Evolutionary conservation across 2,888 invertebrate genomes (phyloP).

Genomic region (Drosophila limbata): DNA sequence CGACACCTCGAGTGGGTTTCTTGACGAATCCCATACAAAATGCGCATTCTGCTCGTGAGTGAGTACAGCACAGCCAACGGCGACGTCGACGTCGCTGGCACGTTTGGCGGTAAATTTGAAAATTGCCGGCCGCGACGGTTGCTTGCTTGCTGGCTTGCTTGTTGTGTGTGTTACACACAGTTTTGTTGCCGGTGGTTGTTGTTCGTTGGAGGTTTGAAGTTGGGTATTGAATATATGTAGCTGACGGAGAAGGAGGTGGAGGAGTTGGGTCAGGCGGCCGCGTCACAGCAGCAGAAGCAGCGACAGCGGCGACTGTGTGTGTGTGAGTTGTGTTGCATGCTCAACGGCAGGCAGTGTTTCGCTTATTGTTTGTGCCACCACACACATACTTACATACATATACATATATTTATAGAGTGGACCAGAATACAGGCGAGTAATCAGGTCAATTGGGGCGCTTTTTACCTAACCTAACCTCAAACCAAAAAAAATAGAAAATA

Average conservation of each 20-base stretch:
- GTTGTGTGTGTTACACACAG: constrained; percentile 15
- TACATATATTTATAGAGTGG: constrained; percentile 71
- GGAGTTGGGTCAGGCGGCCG: neutral
- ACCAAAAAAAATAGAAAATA: neutral
- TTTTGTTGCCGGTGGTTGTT: constrained; percentile 46
- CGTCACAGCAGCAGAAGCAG: neutral
- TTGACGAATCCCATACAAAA: constrained; percentile 87
- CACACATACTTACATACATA: constrained; percentile 11
- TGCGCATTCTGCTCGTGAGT: constrained; percentile 84
- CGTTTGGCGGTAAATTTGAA: constrained; percentile 86
- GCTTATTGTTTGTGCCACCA: constrained; percentile 64
- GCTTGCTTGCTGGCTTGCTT: constrained; percentile 36
- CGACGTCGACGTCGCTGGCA: constrained; percentile 72
- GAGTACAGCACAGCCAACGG: constrained; percentile 72
- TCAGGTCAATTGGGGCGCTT: constrained; percentile 74
- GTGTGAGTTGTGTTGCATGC: constrained; percentile 16
- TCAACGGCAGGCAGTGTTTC: constrained; percentile 51
- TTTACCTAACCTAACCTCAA: constrained; percentile 22
- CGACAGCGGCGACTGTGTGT: constrained; percentile 40
- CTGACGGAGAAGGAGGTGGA: neutral
- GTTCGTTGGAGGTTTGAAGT: constrained; percentile 37
- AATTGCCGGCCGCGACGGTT: constrained; percentile 75
- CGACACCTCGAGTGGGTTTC: constrained; percentile 88
- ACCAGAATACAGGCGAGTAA: constrained; percentile 58
- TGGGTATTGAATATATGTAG: constrained; percentile 24